Percentiles rank a stretch among this genome's conserved stretches.
Conservation (phyloP, 2,888 invertebrate genomes). For the Macroteleia sp. region DNA sequence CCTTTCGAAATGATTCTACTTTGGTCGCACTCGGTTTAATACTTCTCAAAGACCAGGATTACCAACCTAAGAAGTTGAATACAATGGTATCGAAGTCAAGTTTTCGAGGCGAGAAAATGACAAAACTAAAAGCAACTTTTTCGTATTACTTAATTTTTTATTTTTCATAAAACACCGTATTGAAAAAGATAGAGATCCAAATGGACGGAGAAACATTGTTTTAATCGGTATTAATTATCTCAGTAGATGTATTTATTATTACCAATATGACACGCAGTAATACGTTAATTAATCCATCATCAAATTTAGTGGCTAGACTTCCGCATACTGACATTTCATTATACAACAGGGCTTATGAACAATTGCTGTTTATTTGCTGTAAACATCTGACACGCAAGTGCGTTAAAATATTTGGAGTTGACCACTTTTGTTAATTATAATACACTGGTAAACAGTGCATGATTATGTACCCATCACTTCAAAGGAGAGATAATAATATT, state of each 20-base stretch:
- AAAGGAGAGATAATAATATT: neutral
- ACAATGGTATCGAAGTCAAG: slow-evolving; percentile 12
- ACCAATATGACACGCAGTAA: neutral
- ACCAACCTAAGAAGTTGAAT: slow-evolving; percentile 19
- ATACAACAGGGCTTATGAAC: slow-evolving; percentile 18
- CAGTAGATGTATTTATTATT: neutral
- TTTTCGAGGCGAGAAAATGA: neutral
- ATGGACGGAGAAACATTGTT: neutral
- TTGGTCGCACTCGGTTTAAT: slow-evolving; percentile 27
- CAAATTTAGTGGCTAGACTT: slow-evolving; percentile 20
- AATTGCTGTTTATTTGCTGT: slow-evolving; percentile 31
- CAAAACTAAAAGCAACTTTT: slow-evolving; percentile 8
- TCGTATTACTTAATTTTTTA: neutral
- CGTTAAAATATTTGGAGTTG: slow-evolving; percentile 27
- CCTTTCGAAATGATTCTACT: slow-evolving; percentile 35
- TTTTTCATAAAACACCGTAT: neutral
- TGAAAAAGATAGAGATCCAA: neutral
- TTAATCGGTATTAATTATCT: neutral
- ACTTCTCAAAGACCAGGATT: slow-evolving; percentile 31
- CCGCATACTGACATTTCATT: slow-evolving; percentile 28
- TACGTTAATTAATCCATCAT: slow-evolving; percentile 37
- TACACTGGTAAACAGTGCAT: neutral
- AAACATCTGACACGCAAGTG: slow-evolving; percentile 24
- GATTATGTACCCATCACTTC: neutral
- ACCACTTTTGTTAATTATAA: slow-evolving; percentile 28